phyloP scores from a whole-genome alignment of 2,797 vertebrate genomes.

The Ibycter americanus region DNA sequence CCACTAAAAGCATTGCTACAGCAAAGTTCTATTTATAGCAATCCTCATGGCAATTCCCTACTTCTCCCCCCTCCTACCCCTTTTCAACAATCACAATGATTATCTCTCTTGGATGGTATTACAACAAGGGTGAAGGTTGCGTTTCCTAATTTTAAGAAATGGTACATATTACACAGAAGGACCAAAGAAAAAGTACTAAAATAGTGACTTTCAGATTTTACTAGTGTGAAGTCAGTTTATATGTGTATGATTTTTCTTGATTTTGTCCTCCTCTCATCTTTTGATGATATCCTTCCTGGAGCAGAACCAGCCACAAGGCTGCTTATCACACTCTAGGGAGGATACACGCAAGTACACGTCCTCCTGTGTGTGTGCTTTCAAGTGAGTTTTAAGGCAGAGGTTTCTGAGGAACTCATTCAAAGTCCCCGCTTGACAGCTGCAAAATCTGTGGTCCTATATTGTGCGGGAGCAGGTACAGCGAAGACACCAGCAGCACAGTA shows the following conservation, averaged over 20 bases:
- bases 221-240: not conserved
- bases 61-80: not conserved
- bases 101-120: not conserved
- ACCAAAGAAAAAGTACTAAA: not conserved
- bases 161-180: not conserved
- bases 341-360: not conserved
- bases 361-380: not conserved
- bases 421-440: not conserved
- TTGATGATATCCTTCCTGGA: not conserved
- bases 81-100: not conserved
- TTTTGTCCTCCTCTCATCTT: not conserved
- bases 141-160: not conserved
- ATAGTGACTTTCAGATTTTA: not conserved
- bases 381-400: not conserved
- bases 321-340: not conserved
- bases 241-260: not conserved
- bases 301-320: not conserved
- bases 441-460: not conserved
- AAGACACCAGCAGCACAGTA: not conserved
- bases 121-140: not conserved
- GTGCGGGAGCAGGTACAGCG: not conserved
- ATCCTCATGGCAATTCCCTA: conserved; percentile 3
- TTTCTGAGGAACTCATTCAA: not conserved
- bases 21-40: conserved; percentile 53
- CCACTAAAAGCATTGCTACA: conserved; percentile 39